These are phyloP conservation scores for Coenonympha glycerion DNA, from an alignment of 2,888 invertebrate genomes.

Conservation along the genomic window DNA sequence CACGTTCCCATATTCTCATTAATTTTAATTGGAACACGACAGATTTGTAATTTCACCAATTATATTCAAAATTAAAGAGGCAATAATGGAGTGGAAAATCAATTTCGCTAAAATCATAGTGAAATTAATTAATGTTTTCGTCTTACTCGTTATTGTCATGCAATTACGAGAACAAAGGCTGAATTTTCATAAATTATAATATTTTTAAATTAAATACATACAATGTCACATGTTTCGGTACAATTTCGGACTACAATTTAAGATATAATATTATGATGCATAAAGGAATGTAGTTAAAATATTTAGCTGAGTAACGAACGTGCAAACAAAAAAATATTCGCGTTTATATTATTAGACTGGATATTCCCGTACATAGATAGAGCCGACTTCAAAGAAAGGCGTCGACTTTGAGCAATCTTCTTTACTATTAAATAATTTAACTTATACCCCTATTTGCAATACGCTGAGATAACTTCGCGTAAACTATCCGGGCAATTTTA, in stretches of 20 bases:
- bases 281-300: too few species aligned
- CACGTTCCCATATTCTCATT: constrained; percentile 8
- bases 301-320: too few species aligned
- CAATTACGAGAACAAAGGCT: too few species aligned
- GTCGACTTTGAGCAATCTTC: constrained; percentile 3
- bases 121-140: background rate
- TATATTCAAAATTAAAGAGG: background rate
- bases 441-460: constrained; percentile 1
- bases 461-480: constrained; percentile 1
- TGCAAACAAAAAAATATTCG: too few species aligned
- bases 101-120: background rate
- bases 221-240: too few species aligned
- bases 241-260: too few species aligned
- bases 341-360: background rate
- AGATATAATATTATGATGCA: too few species aligned
- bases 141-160: background rate
- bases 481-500: constrained; percentile 12
- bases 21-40: constrained; percentile 15
- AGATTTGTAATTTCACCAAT: constrained; percentile 6
- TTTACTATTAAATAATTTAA: constrained; percentile 11
- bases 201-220: too few species aligned
- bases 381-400: background rate
- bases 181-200: too few species aligned
- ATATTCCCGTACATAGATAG: background rate
- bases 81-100: constrained; percentile 3